Base-by-base conservation (phyloP, 2,888 invertebrate species). In the Acrocera orbiculus region DNA sequence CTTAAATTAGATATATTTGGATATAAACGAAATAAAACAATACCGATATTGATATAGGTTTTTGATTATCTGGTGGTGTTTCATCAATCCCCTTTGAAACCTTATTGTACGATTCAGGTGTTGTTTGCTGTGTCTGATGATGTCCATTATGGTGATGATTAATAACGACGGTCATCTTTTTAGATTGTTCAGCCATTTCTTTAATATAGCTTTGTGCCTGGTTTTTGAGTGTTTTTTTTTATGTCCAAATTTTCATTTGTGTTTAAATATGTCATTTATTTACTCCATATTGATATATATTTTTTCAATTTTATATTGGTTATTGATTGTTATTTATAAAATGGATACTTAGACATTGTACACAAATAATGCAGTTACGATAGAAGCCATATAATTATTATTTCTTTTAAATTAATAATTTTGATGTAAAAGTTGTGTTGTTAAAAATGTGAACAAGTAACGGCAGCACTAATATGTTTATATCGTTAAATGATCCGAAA, bases 1-100 rank as follows among this genome's bases (percentile, higher is more conserved):
- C 22, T 22, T 22, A 10, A 22, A 22, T 10, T 8, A 9, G 22
- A 22, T 22, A 9, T 22, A 9, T 22, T 22, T 22, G 8, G 22
- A 8, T 8, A 10, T 2, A 22, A 8, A 22, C 22, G 10, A 3
- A 22, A 22, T 22, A 22, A 9, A 10, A 46, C 49, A 51, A 53
- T 64, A 64, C 64, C 64, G 64, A 62, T 51, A 64, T 58, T 46
- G 56, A 53, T 42, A 47, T 46, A 35, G 52, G 42, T 37, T 49
- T 40, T 15, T 38, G 34, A 22, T 36, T 37, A 5, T 8, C 4
- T 6, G 4, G 8, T 22, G 23, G 23, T 15, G 15, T 14, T 13
- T 35, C 30, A 24, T 35, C 35, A 11, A 19, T 25, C 34, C 45
- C 41, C 27, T 46, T 44, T 40, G 56, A 50, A 42, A 64, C 48